phyloP scores from a whole-genome alignment of 1,140 invertebrate species.

The Heliconius hewitsoni region DNA sequence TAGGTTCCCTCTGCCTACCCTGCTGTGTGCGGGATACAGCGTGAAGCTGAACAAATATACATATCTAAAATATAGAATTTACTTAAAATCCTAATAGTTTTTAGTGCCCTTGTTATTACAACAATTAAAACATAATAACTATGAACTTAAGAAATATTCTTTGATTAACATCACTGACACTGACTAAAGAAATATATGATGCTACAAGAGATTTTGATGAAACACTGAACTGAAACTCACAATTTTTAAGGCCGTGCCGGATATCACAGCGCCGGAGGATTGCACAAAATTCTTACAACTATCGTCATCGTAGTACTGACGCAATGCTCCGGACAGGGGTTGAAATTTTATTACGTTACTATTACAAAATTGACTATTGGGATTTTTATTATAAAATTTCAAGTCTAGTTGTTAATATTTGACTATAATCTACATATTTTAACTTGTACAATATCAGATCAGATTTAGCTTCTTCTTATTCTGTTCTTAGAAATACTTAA shows the following conservation, averaged over 20 bases:
- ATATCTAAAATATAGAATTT: background rate
- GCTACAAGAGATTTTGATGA: background rate
- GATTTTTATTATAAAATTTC: too few species aligned
- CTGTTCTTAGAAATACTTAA: conserved; percentile 16
- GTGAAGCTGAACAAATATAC: too few species aligned
- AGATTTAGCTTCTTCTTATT: background rate
- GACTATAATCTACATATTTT: background rate
- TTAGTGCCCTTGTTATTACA: background rate
- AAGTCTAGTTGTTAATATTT: background rate
- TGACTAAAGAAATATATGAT: background rate
- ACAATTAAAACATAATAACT: background rate
- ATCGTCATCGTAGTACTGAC: background rate
- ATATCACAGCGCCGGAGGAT: background rate
- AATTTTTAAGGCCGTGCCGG: background rate
- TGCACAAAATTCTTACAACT: background rate
- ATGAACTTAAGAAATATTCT: too few species aligned
- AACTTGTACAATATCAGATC: background rate
- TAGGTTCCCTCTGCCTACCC: too few species aligned
- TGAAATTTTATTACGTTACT: background rate
- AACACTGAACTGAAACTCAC: background rate
- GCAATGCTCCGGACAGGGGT: background rate
- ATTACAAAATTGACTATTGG: background rate
- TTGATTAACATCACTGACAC: background rate
- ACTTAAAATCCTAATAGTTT: background rate
- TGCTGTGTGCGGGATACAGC: too few species aligned